A percentile compares a stretch with the other conserved stretches of the same genome.
phyloP scores from a whole-genome alignment of 2,797 vertebrate genomes.

The Momotus momota region DNA sequence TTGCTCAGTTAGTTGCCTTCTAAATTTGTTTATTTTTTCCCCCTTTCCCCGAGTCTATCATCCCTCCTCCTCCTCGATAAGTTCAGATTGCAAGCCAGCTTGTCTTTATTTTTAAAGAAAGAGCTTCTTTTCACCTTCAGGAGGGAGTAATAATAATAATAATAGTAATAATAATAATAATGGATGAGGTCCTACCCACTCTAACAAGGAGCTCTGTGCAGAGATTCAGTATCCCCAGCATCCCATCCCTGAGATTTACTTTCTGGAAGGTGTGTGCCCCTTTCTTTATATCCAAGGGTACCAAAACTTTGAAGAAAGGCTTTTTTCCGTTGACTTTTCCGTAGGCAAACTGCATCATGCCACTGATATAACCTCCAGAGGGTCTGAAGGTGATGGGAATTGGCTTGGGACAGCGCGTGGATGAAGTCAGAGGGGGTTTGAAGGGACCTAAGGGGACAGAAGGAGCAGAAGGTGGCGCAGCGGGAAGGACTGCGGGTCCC shows the following conservation, averaged over 20 bases:
- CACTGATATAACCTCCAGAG: too few relatives aligned
- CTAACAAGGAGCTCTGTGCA: fast-evolving
- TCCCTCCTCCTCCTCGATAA: neutral
- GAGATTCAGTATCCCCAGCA: neutral
- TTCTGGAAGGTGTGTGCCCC: neutral
- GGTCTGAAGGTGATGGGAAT: neutral
- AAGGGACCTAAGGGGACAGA: too few relatives aligned
- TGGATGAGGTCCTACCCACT: neutral
- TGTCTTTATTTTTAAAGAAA: neutral
- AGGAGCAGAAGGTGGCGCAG: neutral
- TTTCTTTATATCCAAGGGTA: fast-evolving
- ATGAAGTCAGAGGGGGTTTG: fast-evolving
- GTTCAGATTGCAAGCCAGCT: neutral
- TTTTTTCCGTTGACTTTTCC: neutral
- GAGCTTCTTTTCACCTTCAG: neutral
- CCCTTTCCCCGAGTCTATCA: neutral
- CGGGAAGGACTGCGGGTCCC: neutral
- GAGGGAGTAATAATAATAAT: neutral
- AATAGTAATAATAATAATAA: neutral
- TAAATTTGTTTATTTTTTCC: constrained; percentile 15
- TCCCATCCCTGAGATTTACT: neutral
- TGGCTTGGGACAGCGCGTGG: fast-evolving
- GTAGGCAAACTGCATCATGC: fast-evolving
- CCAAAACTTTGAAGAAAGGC: neutral
- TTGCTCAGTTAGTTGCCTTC: neutral